Percentiles rank a stretch among this genome's conserved stretches.
phyloP scores from a whole-genome alignment of 2,888 invertebrate species.

The Alviniconcha strummeri region DNA sequence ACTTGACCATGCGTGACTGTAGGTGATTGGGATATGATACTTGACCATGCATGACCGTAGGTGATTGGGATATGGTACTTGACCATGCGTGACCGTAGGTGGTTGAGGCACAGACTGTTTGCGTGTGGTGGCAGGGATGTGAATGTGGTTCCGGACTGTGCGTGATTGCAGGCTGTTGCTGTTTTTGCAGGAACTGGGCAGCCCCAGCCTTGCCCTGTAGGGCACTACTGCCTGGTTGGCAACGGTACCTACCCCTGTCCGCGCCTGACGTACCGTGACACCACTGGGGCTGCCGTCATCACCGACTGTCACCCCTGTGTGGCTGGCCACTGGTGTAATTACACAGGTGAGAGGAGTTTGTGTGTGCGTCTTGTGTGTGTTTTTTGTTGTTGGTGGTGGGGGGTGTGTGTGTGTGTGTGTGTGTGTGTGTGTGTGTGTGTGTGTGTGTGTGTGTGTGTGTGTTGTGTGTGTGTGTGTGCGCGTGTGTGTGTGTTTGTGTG shows the following conservation, averaged over 20 bases:
- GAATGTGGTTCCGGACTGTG: no score
- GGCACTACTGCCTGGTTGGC: slow-evolving; percentile 66
- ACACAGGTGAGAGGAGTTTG: slow-evolving; percentile 53
- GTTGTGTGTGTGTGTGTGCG: neutral
- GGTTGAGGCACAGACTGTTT: no score
- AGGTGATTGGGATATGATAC: no score
- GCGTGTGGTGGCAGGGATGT: no score
- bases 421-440: slow-evolving; percentile 22
- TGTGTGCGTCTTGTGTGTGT: neutral
- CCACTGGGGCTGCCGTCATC: slow-evolving; percentile 55
- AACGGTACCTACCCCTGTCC: slow-evolving; percentile 66
- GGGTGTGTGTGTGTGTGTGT: neutral
- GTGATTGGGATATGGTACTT: no score
- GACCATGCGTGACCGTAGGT: no score
- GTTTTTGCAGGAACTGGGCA: slow-evolving; percentile 52
- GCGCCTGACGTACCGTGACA: slow-evolving; percentile 60
- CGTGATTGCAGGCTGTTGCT: no score
- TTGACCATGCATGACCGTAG: no score
- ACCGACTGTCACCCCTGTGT: slow-evolving; percentile 66
- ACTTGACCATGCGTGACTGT: no score
- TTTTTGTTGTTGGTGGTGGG: neutral
- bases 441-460: neutral
- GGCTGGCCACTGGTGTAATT: slow-evolving; percentile 68
- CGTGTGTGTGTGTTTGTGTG: neutral
- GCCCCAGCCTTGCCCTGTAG: slow-evolving; percentile 63